Evolutionary conservation across 2,113 vertebrate genomes (phyloP), one percentile per base, ranked within the genome.

Genomic region (Cyrtonyx montezumae): DNA sequence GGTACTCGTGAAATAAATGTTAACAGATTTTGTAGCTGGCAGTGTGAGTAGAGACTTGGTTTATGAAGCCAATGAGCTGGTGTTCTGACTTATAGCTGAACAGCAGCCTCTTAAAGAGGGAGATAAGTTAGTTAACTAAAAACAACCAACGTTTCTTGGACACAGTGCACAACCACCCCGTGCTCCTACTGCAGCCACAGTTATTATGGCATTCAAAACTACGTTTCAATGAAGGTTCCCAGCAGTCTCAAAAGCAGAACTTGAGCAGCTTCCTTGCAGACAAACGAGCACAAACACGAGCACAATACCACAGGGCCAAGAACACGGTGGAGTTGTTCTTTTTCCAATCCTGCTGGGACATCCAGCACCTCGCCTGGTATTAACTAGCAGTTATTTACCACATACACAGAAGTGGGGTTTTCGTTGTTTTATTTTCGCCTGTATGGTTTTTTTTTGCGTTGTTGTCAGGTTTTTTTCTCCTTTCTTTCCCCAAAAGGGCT

Each of bases 121-220:
- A 84, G 34, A 12, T 32, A 37, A 59, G 6, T 28, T 55, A 70
- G 16, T 36, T 34, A 67, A 66, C 58, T 26, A 74, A 58, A 92
- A 79, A 17, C n/a, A 59, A 67, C 6, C 5, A 55, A 74, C 55
- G 23, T 5, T 37, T 6, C 1, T 0, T 51, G 22, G 43, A 30
- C 49, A 51, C 1, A 0, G 18, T 1, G 10, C 36, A 25, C 6
- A 18, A 6, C 1, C 2, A 20, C 6, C 25, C 37, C 1, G 32
- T 37, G 63, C 19, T 68, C 61, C 48, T 70, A 62, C 36, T 4
- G 8, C 81, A 78, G 8, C 8, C 80, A 9, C 11, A 43, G 62
- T 22, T 22, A 13, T 9, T 45, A 71, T 3, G 23, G 9, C 40
- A 5, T 28, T 46, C 11, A 6, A 22, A 1, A 8, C 34, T 21